These are phyloP conservation scores for Phrynocephalus vlangalii DNA, from an alignment of 2,797 vertebrate species.

Conservation along the genomic window DNA sequence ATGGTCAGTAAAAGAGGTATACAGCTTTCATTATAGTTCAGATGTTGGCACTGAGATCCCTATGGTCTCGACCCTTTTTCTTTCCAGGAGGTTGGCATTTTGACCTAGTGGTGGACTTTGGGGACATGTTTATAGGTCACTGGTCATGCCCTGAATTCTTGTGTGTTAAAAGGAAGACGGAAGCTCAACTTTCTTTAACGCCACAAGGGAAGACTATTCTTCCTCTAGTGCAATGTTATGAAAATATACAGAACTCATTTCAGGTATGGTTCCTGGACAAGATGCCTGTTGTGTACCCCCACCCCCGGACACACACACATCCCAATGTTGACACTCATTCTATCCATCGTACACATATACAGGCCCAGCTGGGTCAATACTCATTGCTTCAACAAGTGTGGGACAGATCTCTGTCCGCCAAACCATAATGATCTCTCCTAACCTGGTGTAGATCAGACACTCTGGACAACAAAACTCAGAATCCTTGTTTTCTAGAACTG, in stretches of 20 bases:
- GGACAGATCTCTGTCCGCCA: neutral
- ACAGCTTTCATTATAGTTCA: neutral
- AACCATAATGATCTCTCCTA: neutral
- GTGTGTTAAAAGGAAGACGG: neutral
- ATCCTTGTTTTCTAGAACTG: neutral
- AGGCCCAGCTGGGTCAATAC: neutral
- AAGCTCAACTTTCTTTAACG: neutral
- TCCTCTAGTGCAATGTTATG: neutral
- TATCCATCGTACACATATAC: neutral
- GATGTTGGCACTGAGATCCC: neutral
- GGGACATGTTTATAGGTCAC: constrained; percentile 23
- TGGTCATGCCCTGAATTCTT: neutral
- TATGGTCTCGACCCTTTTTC: neutral
- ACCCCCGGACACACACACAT: neutral
- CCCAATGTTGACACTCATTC: neutral
- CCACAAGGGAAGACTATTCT: neutral
- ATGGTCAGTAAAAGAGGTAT: neutral
- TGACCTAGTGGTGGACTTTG: neutral
- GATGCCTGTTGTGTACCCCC: neutral
- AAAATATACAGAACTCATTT: constrained; percentile 18
- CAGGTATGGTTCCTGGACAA: neutral
- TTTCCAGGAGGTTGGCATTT: neutral
- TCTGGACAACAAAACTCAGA: neutral
- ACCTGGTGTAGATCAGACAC: neutral
- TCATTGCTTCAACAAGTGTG: neutral